phyloP scores from a whole-genome alignment of 2,888 invertebrate genomes.

The Eledone cirrhosa region DNA sequence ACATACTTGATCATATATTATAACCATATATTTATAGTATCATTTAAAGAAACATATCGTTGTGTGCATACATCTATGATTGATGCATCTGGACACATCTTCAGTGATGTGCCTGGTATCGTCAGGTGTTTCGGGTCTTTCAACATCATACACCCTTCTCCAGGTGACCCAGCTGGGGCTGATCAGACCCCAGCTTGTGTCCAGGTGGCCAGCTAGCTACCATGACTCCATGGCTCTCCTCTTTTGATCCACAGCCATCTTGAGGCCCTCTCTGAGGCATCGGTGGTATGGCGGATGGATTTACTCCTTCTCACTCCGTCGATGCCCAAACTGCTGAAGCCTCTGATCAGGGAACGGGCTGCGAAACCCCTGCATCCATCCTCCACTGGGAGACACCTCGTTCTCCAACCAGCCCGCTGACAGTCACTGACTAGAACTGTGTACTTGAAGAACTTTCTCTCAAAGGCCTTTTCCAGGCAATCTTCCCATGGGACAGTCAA shows the following conservation, averaged over 20 bases:
- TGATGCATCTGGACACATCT: background rate
- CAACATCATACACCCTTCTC: background rate
- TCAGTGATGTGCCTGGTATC: background rate
- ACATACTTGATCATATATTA: too few species aligned
- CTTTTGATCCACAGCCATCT: background rate
- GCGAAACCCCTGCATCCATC: too few species aligned
- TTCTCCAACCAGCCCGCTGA: too few species aligned
- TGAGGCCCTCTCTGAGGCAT: background rate
- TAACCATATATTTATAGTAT: too few species aligned
- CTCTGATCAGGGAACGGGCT: too few species aligned
- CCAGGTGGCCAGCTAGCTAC: background rate
- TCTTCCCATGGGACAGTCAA: conserved; percentile 31
- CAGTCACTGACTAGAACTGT: too few species aligned
- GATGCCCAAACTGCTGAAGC: too few species aligned
- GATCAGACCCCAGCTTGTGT: background rate
- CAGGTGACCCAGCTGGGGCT: background rate
- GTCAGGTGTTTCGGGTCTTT: background rate
- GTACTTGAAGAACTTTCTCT: too few species aligned
- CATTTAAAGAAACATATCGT: too few species aligned
- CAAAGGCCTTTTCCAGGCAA: background rate
- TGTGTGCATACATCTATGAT: background rate
- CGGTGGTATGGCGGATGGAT: background rate
- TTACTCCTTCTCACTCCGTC: too few species aligned
- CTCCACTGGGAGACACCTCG: too few species aligned
- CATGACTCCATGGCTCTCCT: background rate